A percentile compares a stretch with the other conserved stretches of the same genome.
Conservation (phyloP, 1,140 invertebrate genomes). For the Panagrolaimus sp. region DNA sequence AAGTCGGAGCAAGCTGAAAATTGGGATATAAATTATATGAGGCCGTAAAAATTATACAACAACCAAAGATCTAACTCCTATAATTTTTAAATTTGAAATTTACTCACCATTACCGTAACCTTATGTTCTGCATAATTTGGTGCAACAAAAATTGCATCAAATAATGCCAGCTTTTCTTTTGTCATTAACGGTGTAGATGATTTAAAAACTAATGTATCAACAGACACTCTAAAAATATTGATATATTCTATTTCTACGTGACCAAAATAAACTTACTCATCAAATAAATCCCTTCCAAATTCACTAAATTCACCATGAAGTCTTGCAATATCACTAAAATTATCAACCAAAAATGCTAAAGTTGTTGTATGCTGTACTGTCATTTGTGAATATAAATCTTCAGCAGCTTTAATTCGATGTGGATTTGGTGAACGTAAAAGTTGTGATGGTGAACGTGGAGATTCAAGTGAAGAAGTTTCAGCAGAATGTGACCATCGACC, state of each 20-base stretch:
- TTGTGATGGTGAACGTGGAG: neutral
- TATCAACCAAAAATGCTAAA: conserved; percentile 23
- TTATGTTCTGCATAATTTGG: conserved; percentile 17
- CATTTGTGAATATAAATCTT: conserved; percentile 17
- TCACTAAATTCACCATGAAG: neutral
- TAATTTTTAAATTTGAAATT: too few species aligned
- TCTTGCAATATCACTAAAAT: conserved; percentile 13
- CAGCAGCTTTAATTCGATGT: neutral
- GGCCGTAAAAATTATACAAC: too few species aligned
- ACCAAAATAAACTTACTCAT: conserved; percentile 12
- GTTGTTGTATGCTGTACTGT: conserved; percentile 19
- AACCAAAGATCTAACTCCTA: too few species aligned
- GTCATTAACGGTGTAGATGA: conserved; percentile 17
- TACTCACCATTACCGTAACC: conserved; percentile 24
- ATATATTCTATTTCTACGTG: too few species aligned
- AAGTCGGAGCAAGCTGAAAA: conserved; percentile 34
- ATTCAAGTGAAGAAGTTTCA: conserved; percentile 3
- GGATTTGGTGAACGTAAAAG: neutral
- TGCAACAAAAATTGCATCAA: conserved; percentile 21
- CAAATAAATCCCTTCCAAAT: conserved; percentile 18
- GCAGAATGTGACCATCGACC: neutral
- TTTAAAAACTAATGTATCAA: conserved; percentile 22
- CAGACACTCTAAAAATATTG: conserved; percentile 13
- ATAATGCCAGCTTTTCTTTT: conserved; percentile 19
- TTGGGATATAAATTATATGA: too few species aligned